These are phyloP conservation scores for Panthera tigris DNA, from an alignment of 2,113 vertebrate species.

Conservation along the genomic window DNA sequence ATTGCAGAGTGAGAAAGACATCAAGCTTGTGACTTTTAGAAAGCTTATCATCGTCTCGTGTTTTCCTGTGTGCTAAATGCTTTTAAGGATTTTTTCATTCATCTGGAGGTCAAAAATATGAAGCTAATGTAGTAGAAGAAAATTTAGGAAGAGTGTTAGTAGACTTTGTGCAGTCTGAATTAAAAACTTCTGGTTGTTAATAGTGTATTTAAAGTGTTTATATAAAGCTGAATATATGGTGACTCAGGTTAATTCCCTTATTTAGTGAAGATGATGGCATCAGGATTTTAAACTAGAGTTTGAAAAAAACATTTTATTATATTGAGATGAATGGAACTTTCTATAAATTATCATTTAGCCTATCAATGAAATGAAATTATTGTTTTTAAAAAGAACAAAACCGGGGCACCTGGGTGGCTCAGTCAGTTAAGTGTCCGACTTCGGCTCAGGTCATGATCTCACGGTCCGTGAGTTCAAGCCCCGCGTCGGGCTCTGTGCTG, in stretches of 20 bases:
- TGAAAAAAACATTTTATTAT: neutral
- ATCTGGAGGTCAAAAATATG: neutral
- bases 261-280: neutral
- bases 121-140: neutral
- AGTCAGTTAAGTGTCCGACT: too few relatives aligned
- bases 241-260: neutral
- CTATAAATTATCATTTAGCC: slow-evolving; percentile 37
- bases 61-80: neutral
- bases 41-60: neutral
- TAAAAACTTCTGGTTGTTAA: neutral
- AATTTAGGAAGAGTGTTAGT: neutral
- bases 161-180: neutral
- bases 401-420: neutral
- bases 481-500: too few relatives aligned
- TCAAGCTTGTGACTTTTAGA: neutral
- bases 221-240: slow-evolving; percentile 14
- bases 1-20: neutral
- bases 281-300: slow-evolving; percentile 20
- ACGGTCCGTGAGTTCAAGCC: too few relatives aligned
- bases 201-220: slow-evolving; percentile 22
- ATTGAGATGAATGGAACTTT: neutral
- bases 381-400: neutral
- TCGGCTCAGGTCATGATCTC: too few relatives aligned
- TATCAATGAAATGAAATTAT: slow-evolving; percentile 33
- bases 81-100: neutral